phyloP scores from a whole-genome alignment of 2,113 vertebrate species.

The Larimichthys crocea region DNA sequence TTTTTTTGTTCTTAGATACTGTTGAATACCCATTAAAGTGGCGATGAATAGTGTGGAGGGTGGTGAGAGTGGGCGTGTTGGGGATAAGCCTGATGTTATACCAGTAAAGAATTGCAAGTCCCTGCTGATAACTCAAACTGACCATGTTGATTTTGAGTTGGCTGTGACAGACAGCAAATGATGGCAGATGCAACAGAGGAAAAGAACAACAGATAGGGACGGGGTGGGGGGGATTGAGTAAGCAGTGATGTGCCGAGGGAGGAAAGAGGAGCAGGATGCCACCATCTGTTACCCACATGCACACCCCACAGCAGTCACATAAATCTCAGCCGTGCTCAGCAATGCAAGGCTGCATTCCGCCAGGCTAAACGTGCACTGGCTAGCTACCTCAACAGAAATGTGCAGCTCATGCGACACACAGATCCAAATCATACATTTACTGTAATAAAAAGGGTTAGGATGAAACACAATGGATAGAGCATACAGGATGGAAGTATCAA shows the following conservation, averaged over 20 bases:
- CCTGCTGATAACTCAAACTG: background rate
- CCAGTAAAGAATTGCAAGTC: conserved; percentile 19
- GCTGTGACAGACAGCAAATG: conserved; percentile 18
- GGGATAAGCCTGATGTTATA: conserved; percentile 31
- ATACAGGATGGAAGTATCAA: background rate
- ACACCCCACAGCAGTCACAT: conserved; percentile 83
- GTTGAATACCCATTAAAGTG: conserved; percentile 6
- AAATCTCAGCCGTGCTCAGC: conserved; percentile 83
- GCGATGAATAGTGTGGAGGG: background rate
- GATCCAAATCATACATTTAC: conserved; percentile 17
- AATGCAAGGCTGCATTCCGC: conserved; percentile 83
- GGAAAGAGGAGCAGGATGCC: conserved; percentile 75
- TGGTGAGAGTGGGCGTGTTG: background rate
- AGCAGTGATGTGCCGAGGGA: conserved; percentile 67
- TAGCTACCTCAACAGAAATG: conserved; percentile 69
- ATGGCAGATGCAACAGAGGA: conserved; percentile 17
- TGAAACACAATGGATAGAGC: background rate
- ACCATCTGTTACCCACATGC: conserved; percentile 88
- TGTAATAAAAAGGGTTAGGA: background rate
- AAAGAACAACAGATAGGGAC: conserved; percentile 34
- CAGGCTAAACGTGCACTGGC: conserved; percentile 74
- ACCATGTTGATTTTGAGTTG: conserved; percentile 7
- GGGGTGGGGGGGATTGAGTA: conserved; percentile 49
- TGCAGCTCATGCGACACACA: conserved; percentile 44
- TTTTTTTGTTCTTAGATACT: conserved; percentile 22